Evolutionary conservation across 2,113 vertebrate species (phyloP).

Genomic region (Aepyceros melampus): DNA sequence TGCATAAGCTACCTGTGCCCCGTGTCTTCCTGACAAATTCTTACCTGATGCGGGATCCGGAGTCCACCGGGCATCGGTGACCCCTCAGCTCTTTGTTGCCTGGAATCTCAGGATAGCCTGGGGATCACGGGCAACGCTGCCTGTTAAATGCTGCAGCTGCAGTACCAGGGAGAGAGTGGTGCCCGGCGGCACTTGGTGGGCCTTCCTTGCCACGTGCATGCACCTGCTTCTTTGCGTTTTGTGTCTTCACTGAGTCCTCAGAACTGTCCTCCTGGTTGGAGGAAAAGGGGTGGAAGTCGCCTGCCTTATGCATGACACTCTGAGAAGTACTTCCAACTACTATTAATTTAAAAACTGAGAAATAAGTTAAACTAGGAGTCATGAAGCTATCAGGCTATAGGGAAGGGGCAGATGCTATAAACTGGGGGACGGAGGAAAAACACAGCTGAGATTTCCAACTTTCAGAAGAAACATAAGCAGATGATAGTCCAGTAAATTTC

Average conservation of each 20-base stretch:
- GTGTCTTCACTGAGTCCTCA: neutral
- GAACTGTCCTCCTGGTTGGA: neutral
- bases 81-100: too few relatives aligned
- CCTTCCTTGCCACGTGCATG: rapidly evolving
- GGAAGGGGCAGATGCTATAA: neutral
- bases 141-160: neutral
- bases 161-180: too few relatives aligned
- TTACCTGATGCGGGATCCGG: neutral
- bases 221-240: neutral
- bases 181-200: rapidly evolving
- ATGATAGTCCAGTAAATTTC: rapidly evolving
- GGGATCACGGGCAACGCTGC: rapidly evolving
- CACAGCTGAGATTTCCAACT: neutral
- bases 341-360: neutral
- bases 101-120: neutral
- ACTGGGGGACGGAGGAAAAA: neutral
- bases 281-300: neutral
- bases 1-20: rapidly evolving
- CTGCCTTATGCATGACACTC: neutral
- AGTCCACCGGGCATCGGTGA: rapidly evolving
- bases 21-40: neutral
- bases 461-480: neutral
- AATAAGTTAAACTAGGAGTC: neutral
- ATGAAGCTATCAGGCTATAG: too few relatives aligned
- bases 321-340: neutral